Conservation (phyloP, 2,888 invertebrate species). For the Drosophila tripunctata region DNA sequence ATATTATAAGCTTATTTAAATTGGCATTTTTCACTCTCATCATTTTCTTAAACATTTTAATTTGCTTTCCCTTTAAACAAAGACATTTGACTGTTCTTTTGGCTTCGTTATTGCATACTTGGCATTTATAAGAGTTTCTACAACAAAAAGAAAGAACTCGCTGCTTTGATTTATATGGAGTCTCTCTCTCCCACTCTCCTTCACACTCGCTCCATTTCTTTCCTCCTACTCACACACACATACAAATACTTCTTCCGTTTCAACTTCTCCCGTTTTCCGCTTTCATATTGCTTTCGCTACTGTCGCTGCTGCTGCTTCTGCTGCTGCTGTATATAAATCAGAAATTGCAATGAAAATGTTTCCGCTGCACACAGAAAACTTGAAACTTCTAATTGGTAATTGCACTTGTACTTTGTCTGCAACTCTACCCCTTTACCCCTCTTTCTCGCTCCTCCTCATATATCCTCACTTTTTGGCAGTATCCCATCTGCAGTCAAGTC, state of each 20-base stretch:
- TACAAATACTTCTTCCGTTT: too few relatives aligned
- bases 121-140: slow-evolving; percentile 13
- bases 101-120: slow-evolving; percentile 25
- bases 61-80: neutral
- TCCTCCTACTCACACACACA: neutral
- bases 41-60: neutral
- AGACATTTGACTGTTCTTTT: slow-evolving; percentile 12
- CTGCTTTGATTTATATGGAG: slow-evolving; percentile 57
- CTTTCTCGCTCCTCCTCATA: neutral
- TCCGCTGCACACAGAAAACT: slow-evolving; percentile 44
- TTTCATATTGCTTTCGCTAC: slow-evolving; percentile 11
- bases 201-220: too few relatives aligned
- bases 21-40: too few relatives aligned
- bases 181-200: too few relatives aligned
- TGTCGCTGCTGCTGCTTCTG: too few relatives aligned
- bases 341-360: slow-evolving; percentile 66
- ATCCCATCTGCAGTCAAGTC: slow-evolving; percentile 16
- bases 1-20: neutral
- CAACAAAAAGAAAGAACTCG: slow-evolving; percentile 23
- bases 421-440: neutral
- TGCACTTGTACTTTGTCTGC: slow-evolving; percentile 48
- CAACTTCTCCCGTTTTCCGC: too few relatives aligned
- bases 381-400: slow-evolving; percentile 76
- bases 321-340: slow-evolving; percentile 64
- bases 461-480: neutral